Percentiles rank a stretch among this genome's conserved stretches.
Conservation (phyloP, 2,888 invertebrate genomes). For the Piscicola geometra region DNA sequence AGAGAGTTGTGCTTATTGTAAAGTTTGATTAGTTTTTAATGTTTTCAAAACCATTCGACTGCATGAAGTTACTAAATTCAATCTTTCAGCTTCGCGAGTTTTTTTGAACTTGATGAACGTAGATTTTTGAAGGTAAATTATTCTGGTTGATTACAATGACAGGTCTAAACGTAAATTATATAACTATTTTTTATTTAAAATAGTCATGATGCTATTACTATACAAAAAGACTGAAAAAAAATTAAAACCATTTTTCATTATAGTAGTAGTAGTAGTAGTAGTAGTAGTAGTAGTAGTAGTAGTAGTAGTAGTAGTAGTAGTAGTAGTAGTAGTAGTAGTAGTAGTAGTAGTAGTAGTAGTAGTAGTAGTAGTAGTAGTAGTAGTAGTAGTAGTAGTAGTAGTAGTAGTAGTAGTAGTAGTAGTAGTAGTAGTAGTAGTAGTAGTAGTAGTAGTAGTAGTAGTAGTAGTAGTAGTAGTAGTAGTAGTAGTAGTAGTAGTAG, state of each 20-base stretch:
- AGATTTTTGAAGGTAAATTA: too few species aligned
- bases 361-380: not conserved
- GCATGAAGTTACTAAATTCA: not conserved
- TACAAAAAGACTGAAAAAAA: not conserved
- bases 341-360: slow-evolving; percentile 9
- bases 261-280: slow-evolving; percentile 6
- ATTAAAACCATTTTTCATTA: not conserved
- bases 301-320: slow-evolving; percentile 9
- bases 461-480: slow-evolving; percentile 2
- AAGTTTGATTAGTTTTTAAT: not conserved
- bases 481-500: slow-evolving; percentile 6
- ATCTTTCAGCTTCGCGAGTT: too few species aligned
- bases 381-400: not conserved
- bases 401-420: slow-evolving; percentile 9
- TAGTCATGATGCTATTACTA: not conserved
- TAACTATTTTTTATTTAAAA: too few species aligned
- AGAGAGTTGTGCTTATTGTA: not conserved
- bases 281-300: slow-evolving; percentile 6
- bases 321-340: slow-evolving; percentile 9
- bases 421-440: slow-evolving; percentile 6
- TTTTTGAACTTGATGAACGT: too few species aligned
- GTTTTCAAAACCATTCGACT: slow-evolving; percentile 13
- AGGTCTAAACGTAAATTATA: too few species aligned
- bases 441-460: slow-evolving; percentile 9
- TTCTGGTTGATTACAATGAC: too few species aligned